phyloP scores from a whole-genome alignment of 2,797 vertebrate genomes.

The Ceryle rudis region DNA sequence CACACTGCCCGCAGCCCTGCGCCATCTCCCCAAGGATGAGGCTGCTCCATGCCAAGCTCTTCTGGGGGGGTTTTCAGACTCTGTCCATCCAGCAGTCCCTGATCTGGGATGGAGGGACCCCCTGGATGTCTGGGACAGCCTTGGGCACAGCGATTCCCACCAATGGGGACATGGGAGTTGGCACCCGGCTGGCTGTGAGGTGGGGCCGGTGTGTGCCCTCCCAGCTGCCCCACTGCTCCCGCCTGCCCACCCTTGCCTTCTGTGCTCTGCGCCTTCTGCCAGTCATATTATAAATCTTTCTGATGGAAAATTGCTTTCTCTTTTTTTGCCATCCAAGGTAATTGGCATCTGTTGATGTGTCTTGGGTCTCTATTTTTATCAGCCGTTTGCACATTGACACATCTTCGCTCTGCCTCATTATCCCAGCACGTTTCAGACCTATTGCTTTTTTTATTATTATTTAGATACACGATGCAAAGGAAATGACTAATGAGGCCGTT shows the following conservation, averaged over 20 bases:
- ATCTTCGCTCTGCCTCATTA: neutral
- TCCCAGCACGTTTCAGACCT: neutral
- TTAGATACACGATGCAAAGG: neutral
- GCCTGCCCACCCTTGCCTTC: neutral
- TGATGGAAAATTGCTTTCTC: neutral
- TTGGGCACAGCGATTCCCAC: neutral
- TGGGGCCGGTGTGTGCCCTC: fast-evolving
- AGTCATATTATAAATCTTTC: neutral
- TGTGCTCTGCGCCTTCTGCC: neutral
- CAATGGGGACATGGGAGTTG: neutral
- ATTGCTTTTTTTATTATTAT: constrained; percentile 2
- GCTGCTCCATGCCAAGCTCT: neutral
- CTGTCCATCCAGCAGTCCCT: neutral
- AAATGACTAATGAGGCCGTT: neutral
- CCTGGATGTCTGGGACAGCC: fast-evolving
- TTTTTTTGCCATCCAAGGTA: neutral
- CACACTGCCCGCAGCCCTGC: neutral
- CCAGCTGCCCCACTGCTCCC: neutral
- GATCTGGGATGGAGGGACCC: neutral
- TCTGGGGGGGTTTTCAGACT: neutral
- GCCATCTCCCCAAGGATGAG: neutral
- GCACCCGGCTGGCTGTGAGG: fast-evolving
- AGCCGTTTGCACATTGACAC: neutral
- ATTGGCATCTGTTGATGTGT: neutral
- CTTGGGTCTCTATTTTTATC: constrained; percentile 14